Evolutionary conservation across 1,140 invertebrate species (phyloP).

Genomic region (Hylaeus volcanicus): DNA sequence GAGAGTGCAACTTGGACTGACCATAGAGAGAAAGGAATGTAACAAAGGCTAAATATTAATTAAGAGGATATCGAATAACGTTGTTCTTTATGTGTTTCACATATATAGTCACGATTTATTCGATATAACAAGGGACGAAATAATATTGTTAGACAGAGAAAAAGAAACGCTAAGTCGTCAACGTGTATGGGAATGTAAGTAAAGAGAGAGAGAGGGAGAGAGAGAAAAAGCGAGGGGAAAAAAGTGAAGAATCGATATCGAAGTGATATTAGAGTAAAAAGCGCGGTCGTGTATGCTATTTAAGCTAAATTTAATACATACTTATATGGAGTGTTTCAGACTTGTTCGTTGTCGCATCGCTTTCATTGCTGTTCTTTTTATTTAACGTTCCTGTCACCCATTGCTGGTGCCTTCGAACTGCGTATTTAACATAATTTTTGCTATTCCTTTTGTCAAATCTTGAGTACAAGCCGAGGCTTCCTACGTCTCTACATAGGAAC

Average conservation of each 20-base stretch:
- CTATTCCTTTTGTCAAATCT: slow-evolving; percentile 5
- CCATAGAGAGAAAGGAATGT: slow-evolving; percentile 63
- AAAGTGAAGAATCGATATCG: slow-evolving; percentile 62
- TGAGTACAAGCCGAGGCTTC: neutral
- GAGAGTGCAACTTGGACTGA: slow-evolving; percentile 67
- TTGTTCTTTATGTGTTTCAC: slow-evolving; percentile 72
- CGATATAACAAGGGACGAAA: slow-evolving; percentile 67
- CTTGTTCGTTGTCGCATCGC: slow-evolving; percentile 41
- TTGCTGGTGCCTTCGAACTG: neutral
- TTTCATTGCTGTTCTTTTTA: slow-evolving; percentile 17
- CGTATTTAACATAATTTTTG: slow-evolving; percentile 10
- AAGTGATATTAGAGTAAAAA: slow-evolving; percentile 71
- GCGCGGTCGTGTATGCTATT: slow-evolving; percentile 64
- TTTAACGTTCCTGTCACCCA: slow-evolving; percentile 7
- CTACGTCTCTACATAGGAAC: slow-evolving; percentile 16
- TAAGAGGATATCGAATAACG: slow-evolving; percentile 70
- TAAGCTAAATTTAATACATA: slow-evolving; percentile 69
- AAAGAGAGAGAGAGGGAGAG: neutral
- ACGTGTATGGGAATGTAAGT: slow-evolving; percentile 38
- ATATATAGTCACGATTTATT: slow-evolving; percentile 71
- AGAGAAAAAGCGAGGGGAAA: neutral
- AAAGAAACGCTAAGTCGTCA: slow-evolving; percentile 50
- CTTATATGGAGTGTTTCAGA: slow-evolving; percentile 73
- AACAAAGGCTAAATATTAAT: slow-evolving; percentile 68
- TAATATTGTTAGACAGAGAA: slow-evolving; percentile 65